These are phyloP conservation scores for Drosophila sechellia DNA, from an alignment of 1,140 invertebrate species.

Conservation along the genomic window DNA sequence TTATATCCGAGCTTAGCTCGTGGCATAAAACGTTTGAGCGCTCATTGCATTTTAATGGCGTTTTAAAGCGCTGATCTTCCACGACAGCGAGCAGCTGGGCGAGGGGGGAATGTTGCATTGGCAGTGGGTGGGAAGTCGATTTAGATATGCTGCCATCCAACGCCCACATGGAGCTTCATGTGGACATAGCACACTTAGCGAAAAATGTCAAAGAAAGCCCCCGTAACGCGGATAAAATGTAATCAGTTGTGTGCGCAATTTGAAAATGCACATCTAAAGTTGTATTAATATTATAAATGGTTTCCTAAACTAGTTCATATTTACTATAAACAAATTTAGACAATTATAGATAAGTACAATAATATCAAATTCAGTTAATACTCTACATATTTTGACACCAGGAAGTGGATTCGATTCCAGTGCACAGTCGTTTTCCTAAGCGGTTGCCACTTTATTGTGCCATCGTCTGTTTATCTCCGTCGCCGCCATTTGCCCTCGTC, in stretches of 20 bases:
- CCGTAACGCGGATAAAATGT: too few species aligned
- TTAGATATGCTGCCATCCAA: conserved; percentile 41
- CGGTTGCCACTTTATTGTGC: conserved; percentile 69
- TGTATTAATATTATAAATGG: too few species aligned
- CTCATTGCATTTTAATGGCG: conserved; percentile 73
- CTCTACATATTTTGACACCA: too few species aligned
- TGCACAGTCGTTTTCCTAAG: conserved; percentile 36
- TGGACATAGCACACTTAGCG: background rate
- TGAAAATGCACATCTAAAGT: too few species aligned
- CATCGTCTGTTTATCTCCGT: conserved; percentile 70
- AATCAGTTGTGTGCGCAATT: too few species aligned
- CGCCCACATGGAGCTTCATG: conserved; percentile 21
- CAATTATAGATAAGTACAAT: too few species aligned
- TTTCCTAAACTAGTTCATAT: too few species aligned
- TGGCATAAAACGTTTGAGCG: conserved; percentile 59
- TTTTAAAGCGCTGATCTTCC: conserved; percentile 48
- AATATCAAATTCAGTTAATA: too few species aligned
- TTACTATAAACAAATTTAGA: too few species aligned
- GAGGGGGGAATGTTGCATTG: background rate
- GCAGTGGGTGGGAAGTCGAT: conserved; percentile 9
- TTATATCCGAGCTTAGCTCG: conserved; percentile 40
- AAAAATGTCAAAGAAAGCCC: background rate
- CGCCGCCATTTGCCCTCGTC: conserved; percentile 32
- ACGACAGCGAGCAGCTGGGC: conserved; percentile 9
- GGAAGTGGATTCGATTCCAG: background rate